Evolutionary conservation across 2,888 invertebrate genomes (phyloP).

Genomic region (Geophilus truncorum): DNA sequence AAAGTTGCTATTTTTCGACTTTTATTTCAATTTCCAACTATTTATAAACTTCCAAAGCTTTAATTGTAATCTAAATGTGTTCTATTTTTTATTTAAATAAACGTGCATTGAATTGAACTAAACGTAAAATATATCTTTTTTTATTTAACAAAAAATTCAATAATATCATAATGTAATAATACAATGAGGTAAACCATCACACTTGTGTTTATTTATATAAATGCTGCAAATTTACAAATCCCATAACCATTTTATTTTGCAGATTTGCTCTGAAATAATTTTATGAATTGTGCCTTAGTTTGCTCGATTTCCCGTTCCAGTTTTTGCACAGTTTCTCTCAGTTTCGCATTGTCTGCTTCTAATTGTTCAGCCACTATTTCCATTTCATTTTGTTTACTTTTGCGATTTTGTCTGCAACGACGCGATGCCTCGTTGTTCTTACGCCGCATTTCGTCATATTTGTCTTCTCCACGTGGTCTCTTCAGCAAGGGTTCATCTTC

Average conservation of each 20-base stretch:
- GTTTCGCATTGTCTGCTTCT: constrained; percentile 2
- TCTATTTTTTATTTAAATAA: no score
- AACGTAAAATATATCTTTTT: not conserved
- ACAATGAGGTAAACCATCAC: no score
- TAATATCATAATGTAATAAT: not conserved
- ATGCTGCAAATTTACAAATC: not conserved
- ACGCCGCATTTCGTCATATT: constrained; percentile 13
- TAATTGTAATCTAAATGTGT: no score
- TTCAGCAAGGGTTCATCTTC: not conserved
- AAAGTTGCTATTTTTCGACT: not conserved
- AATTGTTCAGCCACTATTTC: not conserved
- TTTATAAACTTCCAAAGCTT: no score
- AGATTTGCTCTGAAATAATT: not conserved
- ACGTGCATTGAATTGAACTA: no score
- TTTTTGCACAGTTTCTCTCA: not conserved
- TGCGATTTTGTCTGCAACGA: constrained; percentile 7
- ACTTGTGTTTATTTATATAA: no score
- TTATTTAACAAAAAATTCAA: not conserved
- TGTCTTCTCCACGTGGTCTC: not conserved
- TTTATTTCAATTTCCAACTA: no score
- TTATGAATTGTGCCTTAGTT: constrained; percentile 19
- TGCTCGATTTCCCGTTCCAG: not conserved
- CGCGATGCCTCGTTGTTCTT: constrained; percentile 31
- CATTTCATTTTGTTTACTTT: constrained; percentile 27
- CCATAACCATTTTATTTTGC: not conserved